Evolutionary conservation across 2,113 vertebrate species (phyloP).

Genomic region (Sminthopsis crassicaudata): DNA sequence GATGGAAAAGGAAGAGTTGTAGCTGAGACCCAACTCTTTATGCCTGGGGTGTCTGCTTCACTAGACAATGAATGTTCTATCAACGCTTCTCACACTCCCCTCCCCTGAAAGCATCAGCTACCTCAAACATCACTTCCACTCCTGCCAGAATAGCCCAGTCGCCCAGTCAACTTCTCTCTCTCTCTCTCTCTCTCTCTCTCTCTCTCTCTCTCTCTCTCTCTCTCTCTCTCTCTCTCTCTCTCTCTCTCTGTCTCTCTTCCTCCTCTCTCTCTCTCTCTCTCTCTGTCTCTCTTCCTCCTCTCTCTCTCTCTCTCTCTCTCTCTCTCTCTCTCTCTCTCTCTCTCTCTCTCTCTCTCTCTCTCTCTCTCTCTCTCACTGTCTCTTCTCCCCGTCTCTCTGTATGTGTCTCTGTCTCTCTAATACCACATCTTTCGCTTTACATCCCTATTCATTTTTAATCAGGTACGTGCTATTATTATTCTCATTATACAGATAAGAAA

Average conservation of each 20-base stretch:
- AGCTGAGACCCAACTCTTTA: slow-evolving; percentile 40
- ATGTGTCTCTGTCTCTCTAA: not conserved
- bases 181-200: not conserved
- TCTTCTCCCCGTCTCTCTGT: rapidly evolving
- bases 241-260: no score
- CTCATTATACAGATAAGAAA: not conserved
- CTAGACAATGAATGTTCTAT: slow-evolving; percentile 44
- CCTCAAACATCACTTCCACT: slow-evolving; percentile 20
- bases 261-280: no score
- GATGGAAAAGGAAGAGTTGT: not conserved
- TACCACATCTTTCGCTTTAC: not conserved
- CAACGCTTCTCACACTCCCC: slow-evolving; percentile 14
- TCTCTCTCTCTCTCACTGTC: no score
- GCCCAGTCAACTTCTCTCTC: not conserved
- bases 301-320: no score
- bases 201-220: not conserved
- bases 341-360: no score
- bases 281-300: not conserved
- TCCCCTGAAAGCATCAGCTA: slow-evolving; percentile 54
- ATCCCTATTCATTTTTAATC: not conserved
- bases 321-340: no score
- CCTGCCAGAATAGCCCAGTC: not conserved
- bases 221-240: no score
- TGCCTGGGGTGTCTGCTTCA: slow-evolving; percentile 46
- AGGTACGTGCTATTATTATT: not conserved